A percentile compares a stretch with the other conserved stretches of the same genome.
These are phyloP conservation scores for Malurus melanocephalus DNA, from an alignment of 2,113 vertebrate genomes.

Conservation along the genomic window DNA sequence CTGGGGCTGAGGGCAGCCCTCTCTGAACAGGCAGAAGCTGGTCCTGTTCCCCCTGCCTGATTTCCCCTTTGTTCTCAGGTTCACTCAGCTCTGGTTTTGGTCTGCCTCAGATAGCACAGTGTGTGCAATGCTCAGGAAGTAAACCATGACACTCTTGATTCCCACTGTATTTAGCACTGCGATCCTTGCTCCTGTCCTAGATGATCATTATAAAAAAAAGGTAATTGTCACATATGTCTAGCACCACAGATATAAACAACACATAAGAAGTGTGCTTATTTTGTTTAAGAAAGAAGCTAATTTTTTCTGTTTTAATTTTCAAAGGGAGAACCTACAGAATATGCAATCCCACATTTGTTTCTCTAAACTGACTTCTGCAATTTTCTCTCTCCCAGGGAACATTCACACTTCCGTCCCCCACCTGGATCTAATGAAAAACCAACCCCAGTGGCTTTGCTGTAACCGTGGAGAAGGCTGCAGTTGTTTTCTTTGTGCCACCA, in stretches of 20 bases:
- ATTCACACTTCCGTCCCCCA: neutral
- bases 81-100: neutral
- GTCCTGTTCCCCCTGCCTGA: neutral
- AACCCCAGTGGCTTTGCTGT: neutral
- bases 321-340: neutral
- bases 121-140: neutral
- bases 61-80: neutral
- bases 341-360: neutral
- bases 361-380: neutral
- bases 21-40: rapidly evolving
- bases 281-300: neutral
- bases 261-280: neutral
- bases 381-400: neutral
- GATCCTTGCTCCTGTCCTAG: neutral
- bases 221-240: neutral
- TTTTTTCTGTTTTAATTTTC: neutral
- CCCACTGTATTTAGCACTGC: neutral
- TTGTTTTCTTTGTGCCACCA: neutral
- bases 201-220: neutral
- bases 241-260: neutral
- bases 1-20: neutral
- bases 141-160: neutral
- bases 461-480: neutral
- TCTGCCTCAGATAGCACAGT: neutral
- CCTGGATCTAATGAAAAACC: neutral